phyloP scores from a whole-genome alignment of 2,888 invertebrate species.

The Lamellibrachia satsuma region DNA sequence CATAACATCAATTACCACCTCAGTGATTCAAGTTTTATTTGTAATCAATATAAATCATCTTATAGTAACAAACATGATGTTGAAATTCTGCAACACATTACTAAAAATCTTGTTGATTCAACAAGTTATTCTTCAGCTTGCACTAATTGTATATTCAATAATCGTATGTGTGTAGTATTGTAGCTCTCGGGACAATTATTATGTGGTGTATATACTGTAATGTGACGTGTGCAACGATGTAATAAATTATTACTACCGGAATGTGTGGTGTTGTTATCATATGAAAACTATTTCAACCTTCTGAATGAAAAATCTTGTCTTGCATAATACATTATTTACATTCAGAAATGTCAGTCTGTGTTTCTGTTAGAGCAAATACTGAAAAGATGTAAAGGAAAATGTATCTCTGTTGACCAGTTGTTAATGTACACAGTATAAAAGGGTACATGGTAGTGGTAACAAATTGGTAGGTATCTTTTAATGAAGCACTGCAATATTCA shows the following conservation, averaged over 20 bases:
- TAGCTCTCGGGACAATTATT: not conserved
- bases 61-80: not conserved
- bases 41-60: not conserved
- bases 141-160: not conserved
- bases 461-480: no score
- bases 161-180: not conserved
- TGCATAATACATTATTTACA: not conserved
- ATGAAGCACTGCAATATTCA: no score
- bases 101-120: not conserved
- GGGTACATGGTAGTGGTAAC: not conserved
- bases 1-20: not conserved
- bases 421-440: not conserved
- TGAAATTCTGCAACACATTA: not conserved
- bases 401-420: not conserved
- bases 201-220: not conserved
- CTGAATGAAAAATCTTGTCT: not conserved
- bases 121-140: not conserved
- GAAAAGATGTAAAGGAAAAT: constrained; percentile 5
- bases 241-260: not conserved
- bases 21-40: not conserved
- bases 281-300: not conserved
- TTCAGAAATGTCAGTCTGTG: not conserved
- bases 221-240: not conserved
- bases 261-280: not conserved
- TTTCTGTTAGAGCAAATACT: not conserved